Evolutionary conservation across 2,888 invertebrate genomes (phyloP), one percentile per base, ranked within the genome.

Genomic region (Plagodis dolabraria): DNA sequence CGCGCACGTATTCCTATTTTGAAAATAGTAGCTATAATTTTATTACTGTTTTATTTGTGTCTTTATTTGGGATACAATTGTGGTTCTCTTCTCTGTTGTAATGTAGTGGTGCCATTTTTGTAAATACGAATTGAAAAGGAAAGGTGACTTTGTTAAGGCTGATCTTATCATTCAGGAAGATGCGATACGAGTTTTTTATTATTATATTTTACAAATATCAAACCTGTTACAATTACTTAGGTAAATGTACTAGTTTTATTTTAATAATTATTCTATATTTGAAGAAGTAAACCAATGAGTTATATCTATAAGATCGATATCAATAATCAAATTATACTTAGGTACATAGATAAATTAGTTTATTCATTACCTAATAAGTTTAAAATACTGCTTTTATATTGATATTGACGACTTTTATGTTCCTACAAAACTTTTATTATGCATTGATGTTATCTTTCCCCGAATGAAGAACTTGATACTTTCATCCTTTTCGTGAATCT

Each of bases 21-120:
- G 85, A 85, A 86, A 88, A 88, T 89, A 89, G 88, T 79, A 76
- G 77, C 80, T 76, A 73, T 47, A 22, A 75, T 80, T 86, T 85
- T 87, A 84, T 84, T 83, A 80, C 78, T 74, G 80, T 83, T 87
- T 89, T 87, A 86, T 86, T 84, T 75, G 76, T 73, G 68, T 71
- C 89, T 87, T 74, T 88, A 86, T 90, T 88, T 87, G 88, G 89
- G 67, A 79, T 77, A 82, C 82, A 84, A 84, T 83, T 79, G 81
- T 73, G 63, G 72, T 68, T 22, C 22, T 1, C 22, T 4, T 4
- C 22, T 1, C 68, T 60, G 70, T 54, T 44, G 54, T 48, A 62
- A 47, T 57, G 60, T 65, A 57, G 57, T 64, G 63, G 56, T 60
- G 50, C 62, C 63, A 59, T 68, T 60, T 67, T 49, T 63, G 60